phyloP scores from a whole-genome alignment of 2,888 invertebrate genomes.

The Dryobotodes eremita region DNA sequence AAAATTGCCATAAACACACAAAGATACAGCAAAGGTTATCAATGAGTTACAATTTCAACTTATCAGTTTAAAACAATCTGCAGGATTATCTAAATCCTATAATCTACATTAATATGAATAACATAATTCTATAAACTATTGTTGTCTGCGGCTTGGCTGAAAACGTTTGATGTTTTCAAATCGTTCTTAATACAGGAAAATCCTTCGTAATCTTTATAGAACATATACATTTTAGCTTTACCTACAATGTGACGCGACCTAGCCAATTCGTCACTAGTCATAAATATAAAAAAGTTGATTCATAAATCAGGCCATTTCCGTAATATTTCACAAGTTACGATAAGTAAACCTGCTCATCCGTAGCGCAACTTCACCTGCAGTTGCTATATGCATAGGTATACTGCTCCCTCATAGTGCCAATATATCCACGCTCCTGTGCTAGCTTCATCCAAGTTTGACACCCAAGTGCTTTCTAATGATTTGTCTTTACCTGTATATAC shows the following conservation, averaged over 20 bases:
- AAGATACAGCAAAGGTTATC: slow-evolving; percentile 38
- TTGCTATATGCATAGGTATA: not conserved
- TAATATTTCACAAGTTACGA: not conserved
- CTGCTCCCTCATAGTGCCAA: not conserved
- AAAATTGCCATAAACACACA: slow-evolving; percentile 10
- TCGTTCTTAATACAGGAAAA: slow-evolving; percentile 23
- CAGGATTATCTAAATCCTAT: slow-evolving; percentile 31
- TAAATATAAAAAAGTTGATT: slow-evolving; percentile 30
- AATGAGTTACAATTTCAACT: slow-evolving; percentile 15
- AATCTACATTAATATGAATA: slow-evolving; percentile 50
- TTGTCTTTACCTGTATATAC: not conserved
- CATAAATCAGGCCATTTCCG: slow-evolving; percentile 32
- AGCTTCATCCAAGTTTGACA: not conserved
- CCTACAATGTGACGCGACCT: not conserved
- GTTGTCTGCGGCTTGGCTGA: slow-evolving; percentile 52
- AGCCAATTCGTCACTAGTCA: slow-evolving; percentile 9
- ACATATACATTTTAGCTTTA: slow-evolving; percentile 13
- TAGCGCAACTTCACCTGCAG: not conserved
- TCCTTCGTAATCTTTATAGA: slow-evolving; percentile 23
- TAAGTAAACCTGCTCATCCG: not conserved
- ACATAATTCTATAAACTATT: slow-evolving; percentile 52
- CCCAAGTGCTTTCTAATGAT: not conserved
- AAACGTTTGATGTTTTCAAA: slow-evolving; percentile 43
- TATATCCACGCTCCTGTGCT: not conserved
- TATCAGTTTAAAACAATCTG: slow-evolving; percentile 25